Evolutionary conservation across 2,797 vertebrate genomes (phyloP).

Genomic region (Hephaestus fuliginosus): DNA sequence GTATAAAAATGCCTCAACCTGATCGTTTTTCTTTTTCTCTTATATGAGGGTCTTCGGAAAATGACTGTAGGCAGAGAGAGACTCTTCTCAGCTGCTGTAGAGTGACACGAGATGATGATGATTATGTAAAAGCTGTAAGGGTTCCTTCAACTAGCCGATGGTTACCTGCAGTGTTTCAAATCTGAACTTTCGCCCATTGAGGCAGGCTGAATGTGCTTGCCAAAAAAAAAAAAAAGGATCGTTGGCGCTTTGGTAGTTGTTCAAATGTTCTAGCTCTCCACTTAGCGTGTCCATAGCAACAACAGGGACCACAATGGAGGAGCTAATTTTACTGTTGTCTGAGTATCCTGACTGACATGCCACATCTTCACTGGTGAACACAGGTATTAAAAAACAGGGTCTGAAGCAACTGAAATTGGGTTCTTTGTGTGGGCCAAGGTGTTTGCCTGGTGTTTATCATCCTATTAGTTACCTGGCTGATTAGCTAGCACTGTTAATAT

Average conservation of each 20-base stretch:
- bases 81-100: not conserved
- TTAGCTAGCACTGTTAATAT: conserved; percentile 15
- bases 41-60: not conserved
- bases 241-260: not conserved
- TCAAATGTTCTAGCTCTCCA: not conserved
- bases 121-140: not conserved
- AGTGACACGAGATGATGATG: not conserved
- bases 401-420: not conserved
- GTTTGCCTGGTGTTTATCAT: conserved; percentile 19
- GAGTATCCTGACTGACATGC: conserved; percentile 7
- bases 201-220: not conserved
- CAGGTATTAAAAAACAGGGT: conserved; percentile 3
- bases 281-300: conserved; percentile 16
- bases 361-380: conserved; percentile 1
- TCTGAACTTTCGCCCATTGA: not conserved
- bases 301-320: not conserved
- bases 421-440: not conserved
- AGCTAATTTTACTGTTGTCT: conserved; percentile 7
- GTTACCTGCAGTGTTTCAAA: conserved; percentile 8
- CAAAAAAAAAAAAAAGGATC: not conserved
- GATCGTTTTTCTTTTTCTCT: conserved; percentile 16
- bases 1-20: conserved; percentile 15
- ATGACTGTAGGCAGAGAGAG: not conserved
- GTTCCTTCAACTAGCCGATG: not conserved
- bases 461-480: conserved; percentile 26